Conservation (phyloP, 2,113 vertebrate species). For the Bubo blakistoni region DNA sequence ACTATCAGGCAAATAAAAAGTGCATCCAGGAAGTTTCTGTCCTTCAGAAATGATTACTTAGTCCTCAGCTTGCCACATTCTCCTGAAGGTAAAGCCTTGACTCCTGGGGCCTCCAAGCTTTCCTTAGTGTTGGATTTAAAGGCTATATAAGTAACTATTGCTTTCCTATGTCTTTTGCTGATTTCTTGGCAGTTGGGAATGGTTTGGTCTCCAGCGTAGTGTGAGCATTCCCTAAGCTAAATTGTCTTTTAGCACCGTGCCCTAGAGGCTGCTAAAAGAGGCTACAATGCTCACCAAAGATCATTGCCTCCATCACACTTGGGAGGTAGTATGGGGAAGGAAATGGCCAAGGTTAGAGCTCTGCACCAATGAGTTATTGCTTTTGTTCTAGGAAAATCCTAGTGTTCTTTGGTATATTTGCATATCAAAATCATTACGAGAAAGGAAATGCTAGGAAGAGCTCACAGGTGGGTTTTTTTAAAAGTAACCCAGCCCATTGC, state of each 20-base stretch:
- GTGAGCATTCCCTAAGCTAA: not conserved
- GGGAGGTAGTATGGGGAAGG: not conserved
- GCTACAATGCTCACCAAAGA: not conserved
- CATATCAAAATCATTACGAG: not conserved
- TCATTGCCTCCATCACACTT: not conserved
- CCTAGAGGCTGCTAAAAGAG: not conserved
- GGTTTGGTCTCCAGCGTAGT: not conserved
- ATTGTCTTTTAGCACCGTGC: not conserved
- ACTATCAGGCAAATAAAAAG: not conserved
- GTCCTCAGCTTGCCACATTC: not conserved
- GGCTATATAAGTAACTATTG: not conserved
- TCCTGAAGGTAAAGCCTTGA: not conserved
- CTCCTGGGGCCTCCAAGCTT: not conserved
- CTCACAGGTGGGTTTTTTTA: not conserved
- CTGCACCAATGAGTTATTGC: accelerated
- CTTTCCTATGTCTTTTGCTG: not conserved
- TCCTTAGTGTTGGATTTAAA: not conserved
- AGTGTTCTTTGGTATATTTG: not conserved
- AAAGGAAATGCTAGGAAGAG: not conserved
- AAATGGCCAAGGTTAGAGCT: not conserved
- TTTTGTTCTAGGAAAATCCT: not conserved
- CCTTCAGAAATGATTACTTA: not conserved
- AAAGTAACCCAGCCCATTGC: not conserved
- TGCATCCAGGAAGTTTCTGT: not conserved
- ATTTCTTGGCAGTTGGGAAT: not conserved